Percentiles rank a stretch among this genome's conserved stretches.
Evolutionary conservation across 2,113 vertebrate species (phyloP).

Genomic region (human (Homo sapiens)): DNA sequence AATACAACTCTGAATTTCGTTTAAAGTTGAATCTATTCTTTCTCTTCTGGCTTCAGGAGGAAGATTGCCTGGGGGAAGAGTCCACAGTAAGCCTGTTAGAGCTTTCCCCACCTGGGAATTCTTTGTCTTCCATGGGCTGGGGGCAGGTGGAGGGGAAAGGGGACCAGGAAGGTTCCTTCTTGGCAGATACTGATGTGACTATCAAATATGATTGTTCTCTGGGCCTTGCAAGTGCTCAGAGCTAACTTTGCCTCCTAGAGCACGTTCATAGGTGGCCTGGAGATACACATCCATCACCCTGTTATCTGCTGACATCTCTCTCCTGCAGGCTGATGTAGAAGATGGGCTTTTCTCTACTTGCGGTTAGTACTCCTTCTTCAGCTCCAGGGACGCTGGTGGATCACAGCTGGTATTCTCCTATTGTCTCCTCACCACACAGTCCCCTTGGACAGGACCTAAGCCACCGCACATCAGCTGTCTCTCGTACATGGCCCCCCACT

Average conservation of each 20-base stretch:
- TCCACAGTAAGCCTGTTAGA: neutral
- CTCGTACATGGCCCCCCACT: accelerated
- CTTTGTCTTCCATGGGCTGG: neutral
- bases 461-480: accelerated
- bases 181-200: neutral
- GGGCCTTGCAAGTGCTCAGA: neutral
- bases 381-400: neutral
- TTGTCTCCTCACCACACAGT: neutral
- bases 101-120: neutral
- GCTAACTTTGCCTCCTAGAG: neutral
- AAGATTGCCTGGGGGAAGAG: neutral
- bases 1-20: neutral
- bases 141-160: neutral
- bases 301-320: neutral
- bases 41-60: neutral
- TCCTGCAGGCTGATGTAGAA: neutral
- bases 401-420: neutral
- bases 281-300: neutral
- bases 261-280: neutral
- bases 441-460: neutral
- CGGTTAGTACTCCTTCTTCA: neutral
- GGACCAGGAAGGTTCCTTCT: neutral
- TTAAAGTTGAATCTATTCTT: neutral
- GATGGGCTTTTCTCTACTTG: neutral
- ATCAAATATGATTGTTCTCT: neutral